A percentile compares a stretch with the other conserved stretches of the same genome.
Evolutionary conservation across 1,140 invertebrate genomes (phyloP).

Genomic region (Pseudomyrmex sp.): DNA sequence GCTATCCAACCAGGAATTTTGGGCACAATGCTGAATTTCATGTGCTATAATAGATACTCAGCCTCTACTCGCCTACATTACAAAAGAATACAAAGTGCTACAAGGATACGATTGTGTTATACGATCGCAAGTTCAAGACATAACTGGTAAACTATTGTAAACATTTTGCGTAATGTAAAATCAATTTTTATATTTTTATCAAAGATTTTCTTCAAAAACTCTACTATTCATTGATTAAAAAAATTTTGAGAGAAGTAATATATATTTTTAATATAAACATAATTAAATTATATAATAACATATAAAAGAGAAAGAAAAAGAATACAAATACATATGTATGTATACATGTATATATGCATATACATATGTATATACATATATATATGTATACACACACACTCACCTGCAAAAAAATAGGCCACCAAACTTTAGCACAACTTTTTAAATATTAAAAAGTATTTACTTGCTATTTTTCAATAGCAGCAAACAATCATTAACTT

Average conservation of each 20-base stretch:
- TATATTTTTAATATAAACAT: conserved; percentile 6
- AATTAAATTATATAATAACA: background rate
- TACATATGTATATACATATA: too few species aligned
- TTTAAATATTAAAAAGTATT: too few species aligned
- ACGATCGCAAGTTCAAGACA: background rate
- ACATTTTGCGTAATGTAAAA: background rate
- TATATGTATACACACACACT: too few species aligned
- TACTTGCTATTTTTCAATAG: too few species aligned
- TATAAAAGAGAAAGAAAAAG: too few species aligned
- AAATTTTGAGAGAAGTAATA: background rate
- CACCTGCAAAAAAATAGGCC: too few species aligned
- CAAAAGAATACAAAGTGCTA: conserved; percentile 56
- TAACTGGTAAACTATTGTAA: background rate
- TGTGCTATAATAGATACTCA: conserved; percentile 76
- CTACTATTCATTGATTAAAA: background rate
- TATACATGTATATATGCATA: too few species aligned
- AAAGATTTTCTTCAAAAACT: background rate
- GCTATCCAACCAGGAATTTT: conserved; percentile 63
- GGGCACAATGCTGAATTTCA: conserved; percentile 74
- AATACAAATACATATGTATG: too few species aligned
- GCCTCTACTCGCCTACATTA: conserved; percentile 67
- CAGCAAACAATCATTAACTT: too few species aligned
- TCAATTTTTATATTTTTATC: background rate
- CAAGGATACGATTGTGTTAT: background rate
- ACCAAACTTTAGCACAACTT: too few species aligned